Evolutionary conservation across 2,797 vertebrate genomes (phyloP).

Genomic region (Urosaurus nigricauda): DNA sequence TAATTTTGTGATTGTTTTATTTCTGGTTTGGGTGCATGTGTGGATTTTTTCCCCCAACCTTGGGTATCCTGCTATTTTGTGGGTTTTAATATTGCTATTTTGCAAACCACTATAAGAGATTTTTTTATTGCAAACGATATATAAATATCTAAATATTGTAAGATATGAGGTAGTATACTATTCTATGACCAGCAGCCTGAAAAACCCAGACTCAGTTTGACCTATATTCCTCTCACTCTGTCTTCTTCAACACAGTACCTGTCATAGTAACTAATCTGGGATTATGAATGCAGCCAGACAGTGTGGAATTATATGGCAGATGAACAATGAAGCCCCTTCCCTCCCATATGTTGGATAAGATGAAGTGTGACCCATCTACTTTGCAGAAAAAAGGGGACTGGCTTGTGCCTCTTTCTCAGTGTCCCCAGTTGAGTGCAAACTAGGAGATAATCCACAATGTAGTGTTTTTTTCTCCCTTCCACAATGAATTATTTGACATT

Average conservation of each 20-base stretch:
- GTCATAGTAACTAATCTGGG: neutral
- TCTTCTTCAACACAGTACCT: too few relatives aligned
- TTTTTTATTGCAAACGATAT: neutral
- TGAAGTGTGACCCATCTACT: neutral
- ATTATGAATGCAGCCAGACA: neutral
- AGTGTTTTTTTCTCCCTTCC: neutral
- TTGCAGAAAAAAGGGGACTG: neutral
- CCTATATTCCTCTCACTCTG: too few relatives aligned
- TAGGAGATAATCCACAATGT: neutral
- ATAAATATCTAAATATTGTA: neutral
- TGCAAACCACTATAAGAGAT: too few relatives aligned
- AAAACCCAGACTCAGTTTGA: too few relatives aligned
- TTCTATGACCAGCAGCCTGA: neutral
- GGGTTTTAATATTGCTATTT: too few relatives aligned
- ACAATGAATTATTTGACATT: neutral
- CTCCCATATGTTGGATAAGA: neutral
- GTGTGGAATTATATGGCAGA: neutral
- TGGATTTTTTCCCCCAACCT: too few relatives aligned
- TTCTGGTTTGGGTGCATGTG: too few relatives aligned
- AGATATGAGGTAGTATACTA: neutral
- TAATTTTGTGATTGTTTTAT: too few relatives aligned
- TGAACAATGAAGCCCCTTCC: neutral
- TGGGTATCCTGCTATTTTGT: too few relatives aligned
- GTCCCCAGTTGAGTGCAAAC: neutral
- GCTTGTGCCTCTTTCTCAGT: neutral